These are phyloP conservation scores for Drosophila antonietae DNA, from an alignment of 2,888 invertebrate species.

Conservation along the genomic window DNA sequence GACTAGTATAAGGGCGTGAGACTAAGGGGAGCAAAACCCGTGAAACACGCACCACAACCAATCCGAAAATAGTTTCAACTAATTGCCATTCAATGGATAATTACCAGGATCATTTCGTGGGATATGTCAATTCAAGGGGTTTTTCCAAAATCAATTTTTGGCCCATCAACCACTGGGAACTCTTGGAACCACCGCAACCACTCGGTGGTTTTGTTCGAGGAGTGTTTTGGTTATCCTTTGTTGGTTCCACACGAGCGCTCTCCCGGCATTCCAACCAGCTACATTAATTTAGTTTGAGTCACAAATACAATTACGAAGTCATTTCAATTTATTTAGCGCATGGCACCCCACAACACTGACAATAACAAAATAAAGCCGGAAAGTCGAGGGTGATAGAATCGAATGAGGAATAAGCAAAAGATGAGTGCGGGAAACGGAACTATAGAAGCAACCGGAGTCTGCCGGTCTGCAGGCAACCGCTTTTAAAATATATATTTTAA, in stretches of 20 bases:
- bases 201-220: constrained; percentile 59
- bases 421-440: neutral
- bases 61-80: constrained; percentile 48
- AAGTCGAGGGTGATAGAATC: constrained; percentile 25
- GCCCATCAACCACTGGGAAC: constrained; percentile 37
- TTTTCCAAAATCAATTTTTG: constrained; percentile 55
- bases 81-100: constrained; percentile 66
- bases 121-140: constrained; percentile 60
- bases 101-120: constrained; percentile 53
- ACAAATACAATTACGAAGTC: constrained; percentile 80
- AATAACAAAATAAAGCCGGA: constrained; percentile 36
- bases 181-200: constrained; percentile 1
- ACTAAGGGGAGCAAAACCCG: neutral
- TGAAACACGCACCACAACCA: constrained; percentile 36
- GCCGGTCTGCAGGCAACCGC: no score
- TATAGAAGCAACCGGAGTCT: neutral
- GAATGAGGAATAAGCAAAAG: constrained; percentile 1
- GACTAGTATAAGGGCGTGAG: neutral
- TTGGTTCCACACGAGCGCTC: constrained; percentile 73
- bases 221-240: constrained; percentile 30
- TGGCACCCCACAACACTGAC: constrained; percentile 39
- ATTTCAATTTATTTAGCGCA: constrained; percentile 78
- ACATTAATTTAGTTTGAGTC: constrained; percentile 76
- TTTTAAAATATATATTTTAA: no score
- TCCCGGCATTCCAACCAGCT: constrained; percentile 69